Percentiles rank a stretch among this genome's conserved stretches.
Conservation (phyloP, 2,797 vertebrate genomes). For the Propithecus perrieri region DNA sequence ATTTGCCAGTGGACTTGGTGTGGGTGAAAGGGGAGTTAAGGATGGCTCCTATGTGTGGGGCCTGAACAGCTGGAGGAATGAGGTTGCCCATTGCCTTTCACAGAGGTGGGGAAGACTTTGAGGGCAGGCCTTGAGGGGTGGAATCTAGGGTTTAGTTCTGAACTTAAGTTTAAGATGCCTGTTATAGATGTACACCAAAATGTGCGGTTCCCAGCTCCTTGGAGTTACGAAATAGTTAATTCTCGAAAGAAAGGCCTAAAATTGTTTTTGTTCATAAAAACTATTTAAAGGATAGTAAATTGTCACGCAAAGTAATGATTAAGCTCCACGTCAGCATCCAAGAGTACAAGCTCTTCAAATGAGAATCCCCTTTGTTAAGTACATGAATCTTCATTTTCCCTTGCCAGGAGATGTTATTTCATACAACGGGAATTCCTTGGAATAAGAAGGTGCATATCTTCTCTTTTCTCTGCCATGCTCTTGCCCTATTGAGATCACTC, state of each 20-base stretch:
- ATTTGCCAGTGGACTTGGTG: background rate
- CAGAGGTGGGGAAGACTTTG: too few relatives aligned
- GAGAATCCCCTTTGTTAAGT: background rate
- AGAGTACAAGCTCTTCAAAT: background rate
- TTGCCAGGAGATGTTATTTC: background rate
- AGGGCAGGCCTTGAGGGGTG: too few relatives aligned
- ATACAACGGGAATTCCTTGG: background rate
- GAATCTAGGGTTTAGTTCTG: background rate
- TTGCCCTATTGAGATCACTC: background rate
- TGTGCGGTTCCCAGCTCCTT: background rate
- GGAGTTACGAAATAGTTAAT: background rate
- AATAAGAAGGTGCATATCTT: background rate
- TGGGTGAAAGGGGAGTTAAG: background rate
- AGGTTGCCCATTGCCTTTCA: background rate
- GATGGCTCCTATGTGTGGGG: background rate
- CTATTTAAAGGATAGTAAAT: background rate
- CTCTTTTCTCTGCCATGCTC: background rate
- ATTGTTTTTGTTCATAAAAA: background rate
- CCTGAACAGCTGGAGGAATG: background rate
- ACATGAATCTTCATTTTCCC: background rate
- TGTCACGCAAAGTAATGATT: background rate
- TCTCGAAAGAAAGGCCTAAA: background rate
- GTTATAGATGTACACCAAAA: background rate
- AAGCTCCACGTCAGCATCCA: background rate
- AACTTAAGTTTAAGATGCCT: background rate